Base-by-base conservation (phyloP, 1,140 invertebrate genomes). In the Polyergus mexicanus region DNA sequence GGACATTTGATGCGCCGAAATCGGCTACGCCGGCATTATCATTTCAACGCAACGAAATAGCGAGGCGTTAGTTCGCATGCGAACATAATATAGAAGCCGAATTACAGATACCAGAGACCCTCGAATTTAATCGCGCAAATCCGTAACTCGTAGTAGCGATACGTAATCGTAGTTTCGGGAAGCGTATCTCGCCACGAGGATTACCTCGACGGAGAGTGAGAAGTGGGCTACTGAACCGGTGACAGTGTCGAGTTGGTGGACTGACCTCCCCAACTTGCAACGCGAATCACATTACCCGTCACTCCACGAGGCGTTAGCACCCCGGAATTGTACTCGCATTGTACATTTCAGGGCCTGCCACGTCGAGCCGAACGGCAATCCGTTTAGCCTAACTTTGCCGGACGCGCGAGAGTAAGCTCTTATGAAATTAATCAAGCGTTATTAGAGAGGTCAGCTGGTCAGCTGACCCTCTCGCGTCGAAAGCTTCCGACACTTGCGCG, bases 361-460 rank as follows among this genome's bases (percentile, higher is more conserved):
- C 77, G 87, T 56, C 69, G 77, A 51, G 76, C 71, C 87, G 86
- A 89, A 93, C 93, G 92, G 92, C 93, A 95, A 95, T 95, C 94
- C 92, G 90, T 94, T 95, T 94, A 94, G 91, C 91, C 93, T 92
- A 94, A 95, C 94, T 95, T 93, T 88, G 84, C 65, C 85, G 85
- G 86, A 92, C 84, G 89, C 84, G 89, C 88, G 88, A 92, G 85
- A 88, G 86, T 91, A 92, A 91, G 85, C 88, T 88, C 85, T 76
- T 78, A 77, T 74, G 86, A 88, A 89, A 90, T 91, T 92, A 92
- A 90, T 88, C 80, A 83, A 87, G 86, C 56, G 84, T 81, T 81
- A 77, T 71, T 78, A 84, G 25, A 32, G 32, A 71, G 77, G 22
- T 76, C 58, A 63, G 28, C 51, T 47, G 74, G 80, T 38, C 63